Conservation (phyloP, 2,113 vertebrate genomes). For the Pica pica region DNA sequence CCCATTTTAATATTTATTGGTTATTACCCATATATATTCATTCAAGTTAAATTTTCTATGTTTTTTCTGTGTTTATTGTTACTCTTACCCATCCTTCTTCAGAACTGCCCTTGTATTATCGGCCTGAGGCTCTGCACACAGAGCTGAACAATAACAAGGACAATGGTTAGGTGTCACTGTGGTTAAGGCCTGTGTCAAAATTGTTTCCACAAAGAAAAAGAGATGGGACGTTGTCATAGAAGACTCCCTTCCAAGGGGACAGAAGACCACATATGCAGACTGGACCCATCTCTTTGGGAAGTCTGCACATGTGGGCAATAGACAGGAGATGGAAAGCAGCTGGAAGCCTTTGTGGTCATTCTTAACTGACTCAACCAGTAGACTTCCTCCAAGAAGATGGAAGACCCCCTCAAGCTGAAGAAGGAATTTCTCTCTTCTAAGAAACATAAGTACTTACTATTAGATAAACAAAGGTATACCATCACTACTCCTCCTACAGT, state of each 20-base stretch:
- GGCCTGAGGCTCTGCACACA: not conserved
- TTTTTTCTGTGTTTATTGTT: not conserved
- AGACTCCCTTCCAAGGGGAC: not conserved
- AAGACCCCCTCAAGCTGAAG: not conserved
- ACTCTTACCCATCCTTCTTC: not conserved
- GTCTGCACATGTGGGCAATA: not conserved
- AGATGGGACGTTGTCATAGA: accelerated
- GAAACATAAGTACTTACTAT: not conserved
- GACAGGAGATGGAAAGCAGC: not conserved
- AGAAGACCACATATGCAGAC: not conserved
- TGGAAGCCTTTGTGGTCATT: not conserved
- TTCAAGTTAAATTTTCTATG: not conserved
- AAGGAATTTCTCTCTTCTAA: not conserved
- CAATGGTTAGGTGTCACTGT: not conserved
- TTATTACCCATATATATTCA: not conserved
- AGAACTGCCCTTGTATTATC: not conserved
- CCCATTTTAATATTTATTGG: not conserved
- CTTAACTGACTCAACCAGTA: not conserved
- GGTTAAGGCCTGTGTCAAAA: not conserved
- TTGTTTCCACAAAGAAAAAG: not conserved
- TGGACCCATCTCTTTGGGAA: too few relatives aligned
- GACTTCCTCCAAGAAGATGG: not conserved
- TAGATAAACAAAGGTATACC: not conserved
- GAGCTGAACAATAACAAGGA: not conserved
- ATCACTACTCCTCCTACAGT: not conserved